A percentile compares a stretch with the other conserved stretches of the same genome.
Conservation (phyloP, 2,113 vertebrate genomes). For the Esox niger region DNA sequence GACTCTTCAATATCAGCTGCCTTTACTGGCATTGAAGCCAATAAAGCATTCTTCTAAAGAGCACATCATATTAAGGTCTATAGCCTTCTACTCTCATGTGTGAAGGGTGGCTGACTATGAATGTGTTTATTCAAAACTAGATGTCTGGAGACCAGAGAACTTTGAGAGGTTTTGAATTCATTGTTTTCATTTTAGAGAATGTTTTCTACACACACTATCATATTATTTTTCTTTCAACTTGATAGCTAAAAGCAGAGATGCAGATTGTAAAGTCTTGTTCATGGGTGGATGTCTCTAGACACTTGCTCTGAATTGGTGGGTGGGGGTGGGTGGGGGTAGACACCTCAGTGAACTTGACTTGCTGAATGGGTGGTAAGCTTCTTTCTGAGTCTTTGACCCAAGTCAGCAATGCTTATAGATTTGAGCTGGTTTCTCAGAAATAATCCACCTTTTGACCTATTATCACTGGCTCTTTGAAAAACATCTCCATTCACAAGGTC, state of each 20-base stretch:
- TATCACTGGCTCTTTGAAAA: background rate
- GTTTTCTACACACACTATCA: background rate
- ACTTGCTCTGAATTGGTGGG: too few relatives aligned
- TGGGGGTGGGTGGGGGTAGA: background rate
- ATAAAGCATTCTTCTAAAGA: too few relatives aligned
- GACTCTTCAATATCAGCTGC: too few relatives aligned
- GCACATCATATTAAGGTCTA: too few relatives aligned
- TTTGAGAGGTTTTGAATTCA: background rate
- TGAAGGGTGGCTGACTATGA: too few relatives aligned
- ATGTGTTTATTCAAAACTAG: background rate
- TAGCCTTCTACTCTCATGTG: too few relatives aligned
- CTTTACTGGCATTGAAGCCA: too few relatives aligned
- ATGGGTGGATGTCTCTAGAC: background rate
- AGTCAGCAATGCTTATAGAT: background rate
- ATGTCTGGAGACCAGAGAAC: background rate
- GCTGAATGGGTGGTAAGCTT: background rate
- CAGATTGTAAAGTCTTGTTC: background rate
- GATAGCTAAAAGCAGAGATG: background rate
- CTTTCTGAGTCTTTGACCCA: background rate
- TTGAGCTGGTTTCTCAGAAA: background rate
- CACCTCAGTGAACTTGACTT: conserved; percentile 1
- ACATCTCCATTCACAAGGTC: background rate
- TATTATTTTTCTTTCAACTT: background rate
- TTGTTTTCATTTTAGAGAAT: background rate
- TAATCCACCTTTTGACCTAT: background rate